Base-by-base conservation (phyloP, 2,113 vertebrate species). In the Microtus montanus region DNA sequence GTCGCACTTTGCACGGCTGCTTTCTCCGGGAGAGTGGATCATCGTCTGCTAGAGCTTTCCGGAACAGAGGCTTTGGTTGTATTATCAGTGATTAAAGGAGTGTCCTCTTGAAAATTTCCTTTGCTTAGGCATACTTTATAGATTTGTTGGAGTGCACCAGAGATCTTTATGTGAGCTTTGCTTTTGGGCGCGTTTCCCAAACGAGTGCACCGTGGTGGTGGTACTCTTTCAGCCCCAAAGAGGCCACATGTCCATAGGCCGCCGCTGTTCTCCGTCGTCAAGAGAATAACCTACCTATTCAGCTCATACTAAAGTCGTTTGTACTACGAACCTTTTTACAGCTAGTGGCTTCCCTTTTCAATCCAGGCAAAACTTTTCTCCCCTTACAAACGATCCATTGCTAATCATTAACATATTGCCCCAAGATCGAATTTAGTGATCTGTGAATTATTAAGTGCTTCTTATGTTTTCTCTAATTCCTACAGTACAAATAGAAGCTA, bases 381-480 rank as follows among this genome's bases (percentile, higher is more conserved):
- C 75, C 30, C 74, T 87, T 82, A 38, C 79, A 92, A 87, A 54
- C 44, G 10, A 58, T n/a, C 58, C 41, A 7, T 41, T 73, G n/a
- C 58, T 80, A 93, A 49, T 74, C 15, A 87, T 74, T 87, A 61
- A 61, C 52, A 14, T 86, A 22, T 91, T 82, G 4, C 26, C 4
- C 61, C 26, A 22, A 83, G 54, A 68, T 92, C 44, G n/a, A 47
- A 61, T 89, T 83, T 66, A 93, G 49, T 92, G 85, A 47, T 85
- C 41, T 54, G 17, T 85, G 61, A 73, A 24, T 88, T 78, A 64
- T 85, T 91, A 91, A 87, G 74, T 86, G 47, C 54, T 92, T 20
- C 70, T 71, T 52, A 33, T 41, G 86, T 71, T 74, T 93, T n/a
- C 4, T 38, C 74, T 94, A 41, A 52, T 49, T 80, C 2, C 14